A percentile compares a stretch with the other conserved stretches of the same genome.
Conservation (phyloP, 1,140 invertebrate species). For the Diorhabda carinulata region DNA sequence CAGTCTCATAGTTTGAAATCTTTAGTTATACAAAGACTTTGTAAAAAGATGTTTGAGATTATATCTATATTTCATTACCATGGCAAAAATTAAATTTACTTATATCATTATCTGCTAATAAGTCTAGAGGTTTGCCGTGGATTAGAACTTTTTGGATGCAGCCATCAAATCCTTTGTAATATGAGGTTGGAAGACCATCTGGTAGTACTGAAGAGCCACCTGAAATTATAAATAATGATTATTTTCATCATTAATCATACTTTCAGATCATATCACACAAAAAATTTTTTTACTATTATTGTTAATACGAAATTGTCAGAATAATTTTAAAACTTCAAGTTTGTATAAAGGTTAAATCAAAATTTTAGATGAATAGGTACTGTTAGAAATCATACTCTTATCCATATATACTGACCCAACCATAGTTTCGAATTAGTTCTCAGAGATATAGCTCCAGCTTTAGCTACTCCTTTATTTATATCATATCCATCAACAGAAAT, state of each 20-base stretch:
- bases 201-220: conserved; percentile 42
- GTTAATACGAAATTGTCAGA: no score
- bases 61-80: conserved; percentile 44
- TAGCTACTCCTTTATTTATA: conserved; percentile 60
- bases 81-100: conserved; percentile 44
- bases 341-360: no score
- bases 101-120: conserved; percentile 39
- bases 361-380: no score
- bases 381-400: no score
- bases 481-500: conserved; percentile 65
- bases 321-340: no score
- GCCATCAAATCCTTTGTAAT: conserved; percentile 46
- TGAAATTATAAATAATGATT: conserved; percentile 7
- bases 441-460: conserved; percentile 61
- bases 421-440: conserved; percentile 72
- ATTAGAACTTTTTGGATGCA: conserved; percentile 44
- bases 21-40: conserved; percentile 19
- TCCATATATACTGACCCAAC: conserved; percentile 57
- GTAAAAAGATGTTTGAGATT: conserved; percentile 2
- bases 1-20: conserved; percentile 32
- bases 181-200: conserved; percentile 41
- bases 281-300: no score
- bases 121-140: conserved; percentile 42
- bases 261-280: no score
- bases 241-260: no score